Conservation (phyloP, 1,140 invertebrate species). For the Eurosta solidaginis region DNA sequence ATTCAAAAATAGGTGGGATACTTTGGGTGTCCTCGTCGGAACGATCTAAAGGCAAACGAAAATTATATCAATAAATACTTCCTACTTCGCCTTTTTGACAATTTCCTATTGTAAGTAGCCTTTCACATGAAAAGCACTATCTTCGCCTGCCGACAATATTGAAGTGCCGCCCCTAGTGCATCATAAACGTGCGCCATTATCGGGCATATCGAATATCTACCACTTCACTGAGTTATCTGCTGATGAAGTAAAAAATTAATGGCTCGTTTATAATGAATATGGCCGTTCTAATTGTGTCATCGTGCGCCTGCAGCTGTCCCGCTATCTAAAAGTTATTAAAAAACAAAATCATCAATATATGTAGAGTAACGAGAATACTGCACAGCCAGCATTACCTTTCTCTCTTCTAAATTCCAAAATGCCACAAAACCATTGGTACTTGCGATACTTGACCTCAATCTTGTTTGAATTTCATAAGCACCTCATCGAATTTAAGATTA, state of each 20-base stretch:
- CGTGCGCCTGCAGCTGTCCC: constrained; percentile 69
- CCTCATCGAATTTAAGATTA: too few species aligned
- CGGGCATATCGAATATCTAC: constrained; percentile 94
- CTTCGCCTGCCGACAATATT: constrained; percentile 82
- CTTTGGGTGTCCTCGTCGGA: constrained; percentile 66
- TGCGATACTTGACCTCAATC: too few species aligned
- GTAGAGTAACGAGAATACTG: not conserved
- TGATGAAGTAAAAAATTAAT: constrained; percentile 86
- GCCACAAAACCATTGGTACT: constrained; percentile 83
- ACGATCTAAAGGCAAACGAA: constrained; percentile 59
- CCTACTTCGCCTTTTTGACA: constrained; percentile 74
- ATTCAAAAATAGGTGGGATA: constrained; percentile 83
- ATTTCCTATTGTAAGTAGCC: constrained; percentile 82
- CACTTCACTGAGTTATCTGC: constrained; percentile 94
- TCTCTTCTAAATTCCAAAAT: constrained; percentile 92
- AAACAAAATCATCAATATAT: not conserved
- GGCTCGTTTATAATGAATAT: constrained; percentile 86
- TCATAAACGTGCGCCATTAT: constrained; percentile 85
- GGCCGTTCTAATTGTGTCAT: constrained; percentile 74
- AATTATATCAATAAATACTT: not conserved
- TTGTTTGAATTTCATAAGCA: too few species aligned
- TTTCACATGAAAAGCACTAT: constrained; percentile 84
- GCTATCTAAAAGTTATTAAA: constrained; percentile 35
- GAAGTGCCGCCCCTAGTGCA: constrained; percentile 78
- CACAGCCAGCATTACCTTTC: constrained; percentile 65